Conservation (phyloP, 2,797 vertebrate genomes). For the Diplodus sargus region DNA sequence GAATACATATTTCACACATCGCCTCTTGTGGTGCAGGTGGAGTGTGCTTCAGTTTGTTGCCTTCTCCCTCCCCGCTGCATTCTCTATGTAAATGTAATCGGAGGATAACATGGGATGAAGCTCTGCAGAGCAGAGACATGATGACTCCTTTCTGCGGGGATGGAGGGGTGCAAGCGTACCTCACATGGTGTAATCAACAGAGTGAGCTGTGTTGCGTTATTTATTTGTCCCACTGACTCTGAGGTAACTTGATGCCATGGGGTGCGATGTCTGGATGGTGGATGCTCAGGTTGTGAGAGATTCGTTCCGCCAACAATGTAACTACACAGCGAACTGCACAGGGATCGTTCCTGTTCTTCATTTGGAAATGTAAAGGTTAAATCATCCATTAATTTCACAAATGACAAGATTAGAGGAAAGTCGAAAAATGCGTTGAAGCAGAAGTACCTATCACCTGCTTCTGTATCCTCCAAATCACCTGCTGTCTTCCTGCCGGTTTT, state of each 20-base stretch:
- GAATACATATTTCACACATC: slow-evolving; percentile 77
- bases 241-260: slow-evolving; percentile 71
- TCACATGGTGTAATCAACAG: slow-evolving; percentile 72
- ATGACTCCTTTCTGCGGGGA: slow-evolving; percentile 66
- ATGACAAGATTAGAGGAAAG: neutral
- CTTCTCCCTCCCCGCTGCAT: slow-evolving; percentile 64
- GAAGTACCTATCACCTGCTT: neutral
- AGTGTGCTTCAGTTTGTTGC: slow-evolving; percentile 73
- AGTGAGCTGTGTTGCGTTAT: slow-evolving; percentile 74
- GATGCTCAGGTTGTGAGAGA: slow-evolving; percentile 42
- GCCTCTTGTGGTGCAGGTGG: slow-evolving; percentile 73
- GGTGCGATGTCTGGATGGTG: slow-evolving; percentile 61
- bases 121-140: slow-evolving; percentile 67
- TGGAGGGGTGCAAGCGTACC: slow-evolving; percentile 58
- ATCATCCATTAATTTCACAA: neutral
- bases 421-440: neutral
- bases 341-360: slow-evolving; percentile 30
- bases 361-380: neutral
- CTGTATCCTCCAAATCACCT: neutral
- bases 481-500: neutral
- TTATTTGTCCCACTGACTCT: slow-evolving; percentile 81
- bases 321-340: slow-evolving; percentile 47
- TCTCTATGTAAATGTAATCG: slow-evolving; percentile 79
- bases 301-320: slow-evolving; percentile 45
- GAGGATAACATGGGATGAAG: slow-evolving; percentile 77